Evolutionary conservation across 2,113 vertebrate species (phyloP).

Genomic region (Typhlomys cinereus): DNA sequence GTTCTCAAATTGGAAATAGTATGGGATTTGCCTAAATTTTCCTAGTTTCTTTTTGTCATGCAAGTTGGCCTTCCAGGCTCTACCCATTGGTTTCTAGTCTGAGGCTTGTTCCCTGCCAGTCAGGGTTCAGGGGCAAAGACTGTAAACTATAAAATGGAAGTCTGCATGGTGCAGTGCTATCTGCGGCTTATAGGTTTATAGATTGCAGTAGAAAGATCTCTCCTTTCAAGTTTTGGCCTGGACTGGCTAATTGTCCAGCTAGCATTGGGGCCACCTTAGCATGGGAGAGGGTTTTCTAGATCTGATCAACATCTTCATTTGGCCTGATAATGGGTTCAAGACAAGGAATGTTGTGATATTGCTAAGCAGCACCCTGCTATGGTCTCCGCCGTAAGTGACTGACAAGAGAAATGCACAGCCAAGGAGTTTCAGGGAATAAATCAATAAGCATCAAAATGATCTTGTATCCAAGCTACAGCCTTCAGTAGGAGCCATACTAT

Average conservation of each 20-base stretch:
- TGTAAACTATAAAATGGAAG: background rate
- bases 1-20: conserved; percentile 47
- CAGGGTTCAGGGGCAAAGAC: background rate
- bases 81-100: conserved; percentile 17
- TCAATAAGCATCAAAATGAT: background rate
- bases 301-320: background rate
- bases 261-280: background rate
- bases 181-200: conserved; percentile 2
- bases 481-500: background rate
- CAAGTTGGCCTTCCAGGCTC: background rate
- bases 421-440: background rate
- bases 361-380: background rate
- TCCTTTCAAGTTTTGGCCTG: background rate
- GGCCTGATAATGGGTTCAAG: background rate
- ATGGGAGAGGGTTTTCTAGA: background rate
- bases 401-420: background rate
- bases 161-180: background rate
- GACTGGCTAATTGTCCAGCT: background rate
- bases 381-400: background rate
- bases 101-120: background rate
- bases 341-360: background rate
- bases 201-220: background rate
- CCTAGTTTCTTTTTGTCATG: conserved; percentile 28
- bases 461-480: background rate
- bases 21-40: background rate